phyloP scores from a whole-genome alignment of 92 coral and sea anemone species.

The Galaxea fascicularis region DNA sequence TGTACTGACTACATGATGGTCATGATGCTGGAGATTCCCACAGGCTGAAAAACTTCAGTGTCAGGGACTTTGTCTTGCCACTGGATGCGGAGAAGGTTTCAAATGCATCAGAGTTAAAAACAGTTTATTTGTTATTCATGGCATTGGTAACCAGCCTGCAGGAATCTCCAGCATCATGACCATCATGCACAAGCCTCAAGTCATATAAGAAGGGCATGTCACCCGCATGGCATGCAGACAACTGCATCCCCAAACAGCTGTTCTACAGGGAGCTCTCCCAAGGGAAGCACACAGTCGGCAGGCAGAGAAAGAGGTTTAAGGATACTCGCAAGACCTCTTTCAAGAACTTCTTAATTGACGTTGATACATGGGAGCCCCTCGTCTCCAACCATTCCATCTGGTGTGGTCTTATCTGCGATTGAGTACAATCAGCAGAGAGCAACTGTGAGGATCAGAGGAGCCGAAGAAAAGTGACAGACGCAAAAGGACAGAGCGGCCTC shows the following conservation, averaged over 20 bases:
- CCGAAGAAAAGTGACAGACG: no score
- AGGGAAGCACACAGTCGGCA: constrained; percentile 3
- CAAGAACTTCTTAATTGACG: no score
- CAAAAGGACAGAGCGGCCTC: neutral
- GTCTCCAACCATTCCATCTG: neutral
- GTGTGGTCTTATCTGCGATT: neutral
- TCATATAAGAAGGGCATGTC: no score
- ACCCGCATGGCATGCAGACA: constrained; percentile 3
- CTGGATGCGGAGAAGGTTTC: no score
- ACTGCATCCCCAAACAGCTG: constrained; percentile 32
- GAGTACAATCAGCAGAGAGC: neutral
- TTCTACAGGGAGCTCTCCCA: constrained; percentile 21
- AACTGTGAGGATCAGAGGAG: neutral
- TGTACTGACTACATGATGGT: constrained; percentile 53
- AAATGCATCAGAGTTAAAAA: no score
- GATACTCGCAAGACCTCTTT: no score
- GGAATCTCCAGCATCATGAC: constrained; percentile 12
- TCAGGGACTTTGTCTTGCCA: no score
- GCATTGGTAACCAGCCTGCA: constrained; percentile 22
- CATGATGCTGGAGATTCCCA: constrained; percentile 38
- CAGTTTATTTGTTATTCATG: no score
- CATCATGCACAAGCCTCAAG: constrained; percentile 30
- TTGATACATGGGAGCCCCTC: neutral
- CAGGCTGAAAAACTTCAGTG: no score
- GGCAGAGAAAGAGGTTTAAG: constrained; percentile 11